phyloP scores from a whole-genome alignment of 2,113 vertebrate genomes.

The Platysteira castanea region DNA sequence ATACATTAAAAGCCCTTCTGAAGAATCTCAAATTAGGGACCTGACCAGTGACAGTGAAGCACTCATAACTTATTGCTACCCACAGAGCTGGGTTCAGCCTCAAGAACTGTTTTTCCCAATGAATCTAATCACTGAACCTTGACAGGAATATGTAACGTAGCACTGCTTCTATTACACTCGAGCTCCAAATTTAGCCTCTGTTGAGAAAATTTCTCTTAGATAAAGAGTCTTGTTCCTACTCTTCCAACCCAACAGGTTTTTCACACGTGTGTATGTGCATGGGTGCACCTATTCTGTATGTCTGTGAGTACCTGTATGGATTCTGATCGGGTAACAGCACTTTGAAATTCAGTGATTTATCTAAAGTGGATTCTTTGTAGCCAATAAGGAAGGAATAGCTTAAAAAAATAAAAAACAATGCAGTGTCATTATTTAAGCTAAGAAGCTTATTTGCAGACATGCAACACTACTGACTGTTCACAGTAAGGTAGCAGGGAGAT shows the following conservation, averaged over 20 bases:
- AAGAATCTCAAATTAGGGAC: not conserved
- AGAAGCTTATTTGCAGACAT: not conserved
- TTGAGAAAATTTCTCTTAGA: not conserved
- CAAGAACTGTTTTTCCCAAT: not conserved
- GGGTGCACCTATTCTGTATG: not conserved
- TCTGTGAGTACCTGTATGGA: not conserved
- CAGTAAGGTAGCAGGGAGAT: not conserved
- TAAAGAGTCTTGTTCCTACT: not conserved
- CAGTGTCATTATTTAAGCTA: not conserved
- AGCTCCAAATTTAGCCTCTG: not conserved
- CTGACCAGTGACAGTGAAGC: not conserved
- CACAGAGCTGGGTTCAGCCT: not conserved
- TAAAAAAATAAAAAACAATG: not conserved
- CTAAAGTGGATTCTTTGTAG: not conserved
- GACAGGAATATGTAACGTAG: not conserved
- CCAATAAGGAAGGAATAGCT: not conserved
- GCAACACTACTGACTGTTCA: not conserved
- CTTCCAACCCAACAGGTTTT: not conserved
- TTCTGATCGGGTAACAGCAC: not conserved
- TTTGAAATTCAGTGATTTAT: not conserved
- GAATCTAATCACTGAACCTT: not conserved
- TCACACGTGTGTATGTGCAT: accelerated
- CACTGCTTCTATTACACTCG: not conserved
- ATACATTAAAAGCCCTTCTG: not conserved
- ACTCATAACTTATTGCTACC: not conserved